Percentiles rank a stretch among this genome's conserved stretches.
These are phyloP conservation scores for Crotophaga sulcirostris DNA, from an alignment of 2,113 vertebrate species.

Conservation along the genomic window DNA sequence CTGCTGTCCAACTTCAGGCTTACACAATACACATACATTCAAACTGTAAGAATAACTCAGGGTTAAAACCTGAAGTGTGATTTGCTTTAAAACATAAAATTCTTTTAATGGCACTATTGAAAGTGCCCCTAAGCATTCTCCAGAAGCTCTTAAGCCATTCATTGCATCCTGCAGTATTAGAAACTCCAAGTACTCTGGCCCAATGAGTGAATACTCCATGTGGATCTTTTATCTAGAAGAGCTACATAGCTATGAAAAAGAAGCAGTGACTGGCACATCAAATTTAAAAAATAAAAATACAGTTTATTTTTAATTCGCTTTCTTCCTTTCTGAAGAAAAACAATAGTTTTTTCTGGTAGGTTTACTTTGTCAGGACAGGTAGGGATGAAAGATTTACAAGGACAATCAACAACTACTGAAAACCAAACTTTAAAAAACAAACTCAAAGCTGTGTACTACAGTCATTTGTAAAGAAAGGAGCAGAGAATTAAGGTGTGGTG, in stretches of 20 bases:
- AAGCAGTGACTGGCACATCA: neutral
- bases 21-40: neutral
- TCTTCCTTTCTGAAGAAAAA: neutral
- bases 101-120: neutral
- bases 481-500: neutral
- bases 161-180: neutral
- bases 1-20: neutral
- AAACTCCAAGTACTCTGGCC: neutral
- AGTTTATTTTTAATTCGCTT: neutral
- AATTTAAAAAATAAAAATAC: neutral
- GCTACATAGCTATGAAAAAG: neutral
- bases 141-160: constrained; percentile 37
- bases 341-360: neutral
- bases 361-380: neutral
- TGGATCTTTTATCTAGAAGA: neutral
- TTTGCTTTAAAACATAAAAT: neutral
- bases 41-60: neutral
- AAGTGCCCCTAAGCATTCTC: constrained; percentile 4
- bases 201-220: neutral
- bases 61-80: neutral
- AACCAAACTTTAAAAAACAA: neutral
- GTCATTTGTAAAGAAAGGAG: neutral
- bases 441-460: neutral
- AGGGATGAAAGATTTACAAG: neutral
- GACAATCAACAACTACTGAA: neutral